Percentiles rank a stretch among this genome's conserved stretches.
phyloP scores from a whole-genome alignment of 1,140 invertebrate species.

The Scaptomyza hsui region DNA sequence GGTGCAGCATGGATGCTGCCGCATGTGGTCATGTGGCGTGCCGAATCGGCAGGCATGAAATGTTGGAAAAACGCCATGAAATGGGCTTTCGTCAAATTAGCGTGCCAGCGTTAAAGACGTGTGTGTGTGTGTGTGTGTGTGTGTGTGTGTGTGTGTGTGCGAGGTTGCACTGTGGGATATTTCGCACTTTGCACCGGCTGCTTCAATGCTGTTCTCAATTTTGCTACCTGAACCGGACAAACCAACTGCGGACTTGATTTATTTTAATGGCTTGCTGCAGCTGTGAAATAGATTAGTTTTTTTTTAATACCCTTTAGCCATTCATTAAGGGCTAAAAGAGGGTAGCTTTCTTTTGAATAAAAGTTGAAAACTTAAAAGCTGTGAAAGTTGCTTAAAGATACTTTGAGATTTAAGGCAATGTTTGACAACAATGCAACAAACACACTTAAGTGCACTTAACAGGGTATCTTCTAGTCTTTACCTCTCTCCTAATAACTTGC shows the following conservation, averaged over 20 bases:
- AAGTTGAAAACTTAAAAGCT: too few relatives aligned
- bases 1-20: conserved; percentile 17
- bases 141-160: conserved; percentile 34
- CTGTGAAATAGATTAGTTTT: conserved; percentile 2
- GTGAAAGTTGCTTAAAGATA: too few relatives aligned
- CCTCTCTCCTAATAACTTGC: neutral
- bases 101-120: conserved; percentile 76
- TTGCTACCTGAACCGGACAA: conserved; percentile 31
- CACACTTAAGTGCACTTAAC: neutral
- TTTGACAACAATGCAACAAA: too few relatives aligned
- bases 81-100: conserved; percentile 81
- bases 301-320: neutral
- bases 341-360: neutral
- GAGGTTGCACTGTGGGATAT: conserved; percentile 71
- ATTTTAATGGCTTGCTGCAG: conserved; percentile 24
- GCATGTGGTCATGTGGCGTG: conserved; percentile 42
- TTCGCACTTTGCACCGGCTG: conserved; percentile 65
- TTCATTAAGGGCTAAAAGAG: neutral
- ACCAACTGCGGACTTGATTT: conserved; percentile 33
- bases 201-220: conserved; percentile 44
- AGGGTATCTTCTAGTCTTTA: neutral
- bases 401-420: too few relatives aligned
- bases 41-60: conserved; percentile 61
- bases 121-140: conserved; percentile 4
- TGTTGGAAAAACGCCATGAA: conserved; percentile 78